A percentile compares a stretch with the other conserved stretches of the same genome.
phyloP scores from a whole-genome alignment of 2,797 vertebrate species.

The Rhinella marina region DNA sequence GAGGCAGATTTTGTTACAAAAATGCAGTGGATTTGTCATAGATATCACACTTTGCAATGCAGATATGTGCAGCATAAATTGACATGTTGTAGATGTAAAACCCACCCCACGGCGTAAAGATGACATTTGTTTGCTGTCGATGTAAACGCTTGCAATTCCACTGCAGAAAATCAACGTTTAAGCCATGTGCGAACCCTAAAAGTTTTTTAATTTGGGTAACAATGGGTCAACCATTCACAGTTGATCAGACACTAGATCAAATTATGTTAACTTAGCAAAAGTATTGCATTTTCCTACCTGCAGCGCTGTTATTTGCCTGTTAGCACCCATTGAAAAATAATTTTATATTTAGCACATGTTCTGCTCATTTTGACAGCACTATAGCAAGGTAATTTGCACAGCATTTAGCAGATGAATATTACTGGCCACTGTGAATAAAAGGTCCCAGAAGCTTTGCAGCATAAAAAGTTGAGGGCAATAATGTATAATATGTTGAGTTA shows the following conservation, averaged over 20 bases:
- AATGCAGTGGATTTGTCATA: too few relatives aligned
- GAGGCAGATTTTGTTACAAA: too few relatives aligned
- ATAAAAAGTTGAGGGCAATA: conserved; percentile 54
- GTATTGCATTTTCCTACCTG: background rate
- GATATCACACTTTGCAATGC: too few relatives aligned
- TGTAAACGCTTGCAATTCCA: too few relatives aligned
- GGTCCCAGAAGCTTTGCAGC: background rate
- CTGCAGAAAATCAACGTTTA: too few relatives aligned
- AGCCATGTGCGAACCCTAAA: background rate
- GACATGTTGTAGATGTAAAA: too few relatives aligned
- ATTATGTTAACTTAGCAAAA: background rate
- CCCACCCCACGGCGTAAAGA: too few relatives aligned
- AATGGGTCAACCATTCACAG: background rate
- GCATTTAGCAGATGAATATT: conserved; percentile 59
- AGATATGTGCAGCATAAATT: too few relatives aligned
- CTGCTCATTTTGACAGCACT: conserved; percentile 47
- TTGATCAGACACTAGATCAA: background rate
- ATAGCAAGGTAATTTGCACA: conserved; percentile 30
- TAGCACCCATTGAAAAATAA: background rate
- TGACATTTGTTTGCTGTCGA: too few relatives aligned
- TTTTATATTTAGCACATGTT: conserved; percentile 12
- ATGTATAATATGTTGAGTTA: conserved; percentile 49
- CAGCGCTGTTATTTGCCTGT: background rate
- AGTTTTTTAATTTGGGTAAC: background rate
- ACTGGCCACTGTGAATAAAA: conserved; percentile 40